Conservation (phyloP, 1,140 invertebrate genomes). For the Lysiphlebus fabarum region DNA sequence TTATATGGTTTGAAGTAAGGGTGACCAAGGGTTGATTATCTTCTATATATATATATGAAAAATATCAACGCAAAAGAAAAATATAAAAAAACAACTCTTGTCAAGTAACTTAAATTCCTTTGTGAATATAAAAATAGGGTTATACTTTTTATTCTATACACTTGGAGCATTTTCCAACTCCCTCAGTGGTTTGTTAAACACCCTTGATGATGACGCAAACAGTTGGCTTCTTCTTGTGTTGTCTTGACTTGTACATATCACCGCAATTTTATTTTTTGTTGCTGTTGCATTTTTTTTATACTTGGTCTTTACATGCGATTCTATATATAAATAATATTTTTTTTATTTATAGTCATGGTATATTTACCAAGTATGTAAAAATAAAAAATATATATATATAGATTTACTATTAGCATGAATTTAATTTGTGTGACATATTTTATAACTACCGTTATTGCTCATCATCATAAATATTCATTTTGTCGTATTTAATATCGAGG, state of each 20-base stretch:
- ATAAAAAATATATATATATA: no score
- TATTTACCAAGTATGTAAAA: no score
- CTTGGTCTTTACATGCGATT: no score
- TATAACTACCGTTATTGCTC: conserved; percentile 38
- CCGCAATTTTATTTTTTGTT: no score
- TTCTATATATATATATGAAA: conserved; percentile 8
- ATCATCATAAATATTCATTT: conserved; percentile 49
- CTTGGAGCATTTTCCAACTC: conserved; percentile 13
- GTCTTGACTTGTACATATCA: no score
- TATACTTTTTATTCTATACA: conserved; percentile 1
- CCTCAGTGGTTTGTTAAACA: neutral
- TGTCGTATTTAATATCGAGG: conserved; percentile 41
- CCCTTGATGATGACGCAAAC: no score
- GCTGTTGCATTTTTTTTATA: no score
- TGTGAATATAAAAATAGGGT: conserved; percentile 39
- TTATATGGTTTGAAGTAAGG: neutral
- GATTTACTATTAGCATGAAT: conserved; percentile 40
- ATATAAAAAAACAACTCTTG: conserved; percentile 14
- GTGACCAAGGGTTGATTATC: conserved; percentile 27
- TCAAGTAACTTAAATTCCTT: conserved; percentile 28
- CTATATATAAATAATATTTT: no score
- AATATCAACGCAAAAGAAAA: conserved; percentile 3
- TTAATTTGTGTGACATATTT: conserved; percentile 36
- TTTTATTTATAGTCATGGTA: no score
- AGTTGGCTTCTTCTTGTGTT: no score